A percentile compares a stretch with the other conserved stretches of the same genome.
phyloP scores from a whole-genome alignment of 2,888 invertebrate species.

The Aporophyla nigra region DNA sequence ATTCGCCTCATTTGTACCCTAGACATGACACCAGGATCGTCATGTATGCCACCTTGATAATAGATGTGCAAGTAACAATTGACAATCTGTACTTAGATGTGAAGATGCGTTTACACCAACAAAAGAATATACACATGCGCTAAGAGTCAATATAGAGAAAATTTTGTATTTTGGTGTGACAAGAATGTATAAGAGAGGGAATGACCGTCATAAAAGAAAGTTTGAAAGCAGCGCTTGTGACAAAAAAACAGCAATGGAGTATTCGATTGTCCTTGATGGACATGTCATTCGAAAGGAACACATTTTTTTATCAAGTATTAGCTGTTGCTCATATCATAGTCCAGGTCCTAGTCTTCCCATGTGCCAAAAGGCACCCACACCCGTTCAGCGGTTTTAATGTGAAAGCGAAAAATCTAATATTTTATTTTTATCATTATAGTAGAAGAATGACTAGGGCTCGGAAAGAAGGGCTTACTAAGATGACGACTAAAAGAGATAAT shows the following conservation, averaged over 20 bases:
- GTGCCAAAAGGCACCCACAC: neutral
- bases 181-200: conserved; percentile 10
- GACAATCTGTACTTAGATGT: conserved; percentile 22
- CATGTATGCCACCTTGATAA: conserved; percentile 51
- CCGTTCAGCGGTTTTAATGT: neutral
- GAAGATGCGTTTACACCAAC: conserved; percentile 7
- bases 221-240: neutral
- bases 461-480: neutral
- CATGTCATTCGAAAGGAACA: neutral
- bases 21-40: conserved; percentile 29
- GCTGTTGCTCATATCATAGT: neutral
- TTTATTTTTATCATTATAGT: neutral
- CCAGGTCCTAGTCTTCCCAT: neutral
- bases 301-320: neutral
- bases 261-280: neutral
- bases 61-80: conserved; percentile 42
- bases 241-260: neutral
- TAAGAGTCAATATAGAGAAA: conserved; percentile 3
- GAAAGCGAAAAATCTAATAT: neutral
- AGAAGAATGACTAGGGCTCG: neutral
- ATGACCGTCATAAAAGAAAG: neutral
- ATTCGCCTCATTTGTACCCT: conserved; percentile 54
- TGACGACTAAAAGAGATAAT: neutral
- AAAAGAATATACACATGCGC: neutral
- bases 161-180: conserved; percentile 2